These are phyloP conservation scores for Adelognathus sp. DNA, from an alignment of 2,888 invertebrate species.

Conservation along the genomic window DNA sequence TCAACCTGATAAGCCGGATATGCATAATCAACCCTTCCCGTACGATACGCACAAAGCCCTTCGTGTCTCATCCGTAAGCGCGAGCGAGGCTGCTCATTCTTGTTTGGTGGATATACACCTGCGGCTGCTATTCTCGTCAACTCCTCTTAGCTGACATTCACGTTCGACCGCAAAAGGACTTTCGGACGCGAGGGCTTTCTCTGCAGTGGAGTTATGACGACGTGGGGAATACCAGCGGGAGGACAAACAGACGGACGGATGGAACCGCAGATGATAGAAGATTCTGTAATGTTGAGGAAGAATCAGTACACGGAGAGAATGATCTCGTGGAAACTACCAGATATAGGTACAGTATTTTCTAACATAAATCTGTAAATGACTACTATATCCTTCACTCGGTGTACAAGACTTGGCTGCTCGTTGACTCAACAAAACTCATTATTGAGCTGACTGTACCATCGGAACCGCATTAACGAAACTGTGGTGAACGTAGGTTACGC, in stretches of 20 bases:
- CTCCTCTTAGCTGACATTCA: background rate
- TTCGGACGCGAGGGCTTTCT: background rate
- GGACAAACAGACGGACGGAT: background rate
- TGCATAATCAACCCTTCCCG: slow-evolving; percentile 63
- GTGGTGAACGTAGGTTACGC: slow-evolving; percentile 17
- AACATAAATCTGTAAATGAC: no score
- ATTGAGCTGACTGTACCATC: no score
- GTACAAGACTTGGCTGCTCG: no score
- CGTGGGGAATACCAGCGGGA: background rate
- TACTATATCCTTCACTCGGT: no score
- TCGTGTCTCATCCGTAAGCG: background rate
- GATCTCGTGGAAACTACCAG: no score
- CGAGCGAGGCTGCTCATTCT: no score
- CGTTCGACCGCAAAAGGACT: slow-evolving; percentile 1
- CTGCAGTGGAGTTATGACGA: background rate
- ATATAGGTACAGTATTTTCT: no score
- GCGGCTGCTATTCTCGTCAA: background rate
- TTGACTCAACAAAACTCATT: no score
- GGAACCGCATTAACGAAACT: background rate
- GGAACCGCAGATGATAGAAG: background rate
- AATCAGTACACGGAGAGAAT: no score
- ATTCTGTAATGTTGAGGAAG: background rate
- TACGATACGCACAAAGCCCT: slow-evolving; percentile 21
- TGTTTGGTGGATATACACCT: background rate
- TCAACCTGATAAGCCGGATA: slow-evolving; percentile 64